phyloP scores from a whole-genome alignment of 2,888 invertebrate species.

The Lymantria monacha region DNA sequence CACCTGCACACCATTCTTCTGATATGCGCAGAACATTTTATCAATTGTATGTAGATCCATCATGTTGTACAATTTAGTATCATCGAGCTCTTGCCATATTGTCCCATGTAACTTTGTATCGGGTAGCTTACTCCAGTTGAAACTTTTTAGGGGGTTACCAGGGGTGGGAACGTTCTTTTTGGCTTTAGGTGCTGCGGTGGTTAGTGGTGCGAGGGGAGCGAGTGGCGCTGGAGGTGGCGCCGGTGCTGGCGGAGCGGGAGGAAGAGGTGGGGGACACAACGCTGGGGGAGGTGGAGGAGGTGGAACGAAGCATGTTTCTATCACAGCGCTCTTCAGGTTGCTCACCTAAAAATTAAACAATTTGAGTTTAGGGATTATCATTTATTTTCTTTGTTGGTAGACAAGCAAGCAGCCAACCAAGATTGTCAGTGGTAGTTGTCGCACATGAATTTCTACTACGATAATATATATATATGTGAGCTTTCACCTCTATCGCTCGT shows the following conservation, averaged over 20 bases:
- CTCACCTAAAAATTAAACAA: constrained; percentile 53
- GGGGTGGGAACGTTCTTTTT: constrained; percentile 97
- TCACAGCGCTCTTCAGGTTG: constrained; percentile 74
- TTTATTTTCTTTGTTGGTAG: too few relatives aligned
- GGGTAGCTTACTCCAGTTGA: constrained; percentile 98
- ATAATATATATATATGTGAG: too few relatives aligned
- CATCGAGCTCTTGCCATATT: constrained; percentile 97
- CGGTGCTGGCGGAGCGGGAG: constrained; percentile 69
- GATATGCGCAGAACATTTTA: constrained; percentile 96
- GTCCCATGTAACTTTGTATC: constrained; percentile 95
- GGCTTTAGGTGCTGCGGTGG: constrained; percentile 81
- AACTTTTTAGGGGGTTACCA: constrained; percentile 95
- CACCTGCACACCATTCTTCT: constrained; percentile 93
- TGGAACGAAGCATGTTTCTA: constrained; percentile 56
- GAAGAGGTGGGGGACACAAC: constrained; percentile 82
- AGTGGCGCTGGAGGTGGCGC: constrained; percentile 84
- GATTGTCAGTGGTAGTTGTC: too few relatives aligned
- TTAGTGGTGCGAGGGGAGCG: constrained; percentile 74
- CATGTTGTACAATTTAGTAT: constrained; percentile 93
- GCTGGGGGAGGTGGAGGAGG: constrained; percentile 57
- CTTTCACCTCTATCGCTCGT: too few relatives aligned
- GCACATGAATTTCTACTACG: too few relatives aligned
- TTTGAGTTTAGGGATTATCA: neutral
- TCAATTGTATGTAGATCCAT: constrained; percentile 96
- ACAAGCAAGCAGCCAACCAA: too few relatives aligned